Evolutionary conservation across 1,140 invertebrate genomes (phyloP).

Genomic region (Drosophila nannoptera): DNA sequence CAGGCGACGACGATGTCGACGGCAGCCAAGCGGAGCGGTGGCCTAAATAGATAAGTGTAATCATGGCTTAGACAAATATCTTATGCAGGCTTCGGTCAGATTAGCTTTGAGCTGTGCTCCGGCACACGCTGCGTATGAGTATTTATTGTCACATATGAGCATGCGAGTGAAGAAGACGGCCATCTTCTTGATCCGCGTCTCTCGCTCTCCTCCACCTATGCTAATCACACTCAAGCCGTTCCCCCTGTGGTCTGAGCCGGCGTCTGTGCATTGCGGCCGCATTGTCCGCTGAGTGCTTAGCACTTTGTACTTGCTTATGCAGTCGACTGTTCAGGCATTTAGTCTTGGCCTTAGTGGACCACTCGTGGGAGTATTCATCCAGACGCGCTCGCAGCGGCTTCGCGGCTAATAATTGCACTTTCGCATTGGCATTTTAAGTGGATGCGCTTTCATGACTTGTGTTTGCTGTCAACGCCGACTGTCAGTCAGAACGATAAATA

Average conservation of each 20-base stretch:
- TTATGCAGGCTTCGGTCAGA: conserved; percentile 59
- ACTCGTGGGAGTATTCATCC: conserved; percentile 66
- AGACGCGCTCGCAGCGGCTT: conserved; percentile 66
- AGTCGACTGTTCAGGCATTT: conserved; percentile 64
- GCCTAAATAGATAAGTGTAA: conserved; percentile 16
- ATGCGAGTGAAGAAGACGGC: conserved; percentile 16
- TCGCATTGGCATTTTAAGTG: conserved; percentile 49
- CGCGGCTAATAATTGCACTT: conserved; percentile 55
- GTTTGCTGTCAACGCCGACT: conserved; percentile 51
- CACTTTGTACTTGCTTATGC: conserved; percentile 55
- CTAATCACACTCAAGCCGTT: not conserved
- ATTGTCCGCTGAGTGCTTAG: conserved; percentile 17
- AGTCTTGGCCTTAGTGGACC: conserved; percentile 35
- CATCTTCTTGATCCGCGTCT: no score
- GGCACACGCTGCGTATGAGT: conserved; percentile 64
- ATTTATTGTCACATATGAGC: conserved; percentile 54
- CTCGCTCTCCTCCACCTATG: not conserved
- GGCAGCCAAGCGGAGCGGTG: conserved; percentile 16
- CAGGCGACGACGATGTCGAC: no score
- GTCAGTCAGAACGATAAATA: conserved; percentile 34
- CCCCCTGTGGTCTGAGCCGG: conserved; percentile 15
- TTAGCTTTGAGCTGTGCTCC: conserved; percentile 46
- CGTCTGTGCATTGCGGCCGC: conserved; percentile 40
- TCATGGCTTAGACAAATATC: conserved; percentile 66
- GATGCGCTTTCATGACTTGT: conserved; percentile 33